phyloP scores from a whole-genome alignment of 2,797 vertebrate species.

The Alfaro cultratus region DNA sequence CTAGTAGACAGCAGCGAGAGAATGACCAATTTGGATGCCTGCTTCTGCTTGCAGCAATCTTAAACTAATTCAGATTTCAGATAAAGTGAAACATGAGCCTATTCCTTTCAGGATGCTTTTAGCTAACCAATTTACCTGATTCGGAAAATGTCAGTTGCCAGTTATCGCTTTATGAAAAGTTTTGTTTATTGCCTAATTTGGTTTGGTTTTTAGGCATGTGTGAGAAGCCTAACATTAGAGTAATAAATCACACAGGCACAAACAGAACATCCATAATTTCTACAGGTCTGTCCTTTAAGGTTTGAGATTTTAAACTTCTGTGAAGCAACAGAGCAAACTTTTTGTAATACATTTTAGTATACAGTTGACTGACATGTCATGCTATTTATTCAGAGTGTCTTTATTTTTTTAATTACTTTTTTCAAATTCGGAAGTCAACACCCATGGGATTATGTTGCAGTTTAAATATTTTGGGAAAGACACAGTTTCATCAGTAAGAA shows the following conservation, averaged over 20 bases:
- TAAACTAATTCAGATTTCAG: background rate
- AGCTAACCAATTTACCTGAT: background rate
- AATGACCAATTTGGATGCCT: background rate
- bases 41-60: background rate
- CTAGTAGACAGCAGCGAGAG: background rate
- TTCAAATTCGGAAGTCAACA: background rate
- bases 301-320: background rate
- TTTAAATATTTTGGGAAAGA: background rate
- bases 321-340: background rate
- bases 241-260: background rate
- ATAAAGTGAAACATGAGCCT: background rate
- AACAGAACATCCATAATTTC: background rate
- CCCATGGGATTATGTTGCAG: background rate
- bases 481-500: background rate
- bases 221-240: background rate
- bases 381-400: background rate
- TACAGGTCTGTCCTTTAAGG: background rate
- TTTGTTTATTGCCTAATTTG: background rate
- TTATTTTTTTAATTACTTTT: background rate
- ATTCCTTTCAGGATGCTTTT: background rate
- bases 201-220: background rate
- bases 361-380: background rate
- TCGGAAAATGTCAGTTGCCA: background rate
- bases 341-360: background rate
- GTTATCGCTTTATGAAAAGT: background rate